Conservation (phyloP, 2,797 vertebrate genomes). For the Trachops cirrhosus region DNA sequence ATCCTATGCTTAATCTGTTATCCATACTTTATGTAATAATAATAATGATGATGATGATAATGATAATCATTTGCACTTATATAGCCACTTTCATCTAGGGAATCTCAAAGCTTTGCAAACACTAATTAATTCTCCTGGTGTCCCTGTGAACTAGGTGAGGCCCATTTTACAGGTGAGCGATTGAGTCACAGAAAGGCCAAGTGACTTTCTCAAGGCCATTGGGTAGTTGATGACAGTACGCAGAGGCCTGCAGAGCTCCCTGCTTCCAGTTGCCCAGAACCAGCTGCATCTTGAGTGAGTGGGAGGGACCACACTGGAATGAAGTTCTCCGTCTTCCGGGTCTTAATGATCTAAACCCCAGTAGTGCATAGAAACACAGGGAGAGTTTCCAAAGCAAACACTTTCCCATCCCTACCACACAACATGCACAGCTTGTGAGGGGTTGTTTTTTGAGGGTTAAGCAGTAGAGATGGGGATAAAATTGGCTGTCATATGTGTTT, state of each 20-base stretch:
- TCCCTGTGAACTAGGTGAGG: conserved; percentile 72
- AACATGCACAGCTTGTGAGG: background rate
- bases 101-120: conserved; percentile 67
- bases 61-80: conserved; percentile 71
- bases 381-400: background rate
- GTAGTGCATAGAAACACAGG: background rate
- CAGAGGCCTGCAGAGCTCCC: background rate
- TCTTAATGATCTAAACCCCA: background rate
- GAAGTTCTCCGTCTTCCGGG: background rate
- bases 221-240: background rate
- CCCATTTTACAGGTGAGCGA: conserved; percentile 62
- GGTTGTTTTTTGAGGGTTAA: background rate
- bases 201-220: conserved; percentile 58
- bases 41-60: conserved; percentile 58
- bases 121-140: conserved; percentile 69
- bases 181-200: conserved; percentile 34
- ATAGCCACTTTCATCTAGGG: conserved; percentile 72
- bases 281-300: background rate
- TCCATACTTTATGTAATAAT: conserved; percentile 65
- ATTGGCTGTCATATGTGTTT: background rate
- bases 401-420: background rate
- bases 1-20: conserved; percentile 65
- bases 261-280: background rate
- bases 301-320: background rate
- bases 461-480: background rate